Base-by-base conservation (phyloP, 2,888 invertebrate genomes). In the Dione juno region DNA sequence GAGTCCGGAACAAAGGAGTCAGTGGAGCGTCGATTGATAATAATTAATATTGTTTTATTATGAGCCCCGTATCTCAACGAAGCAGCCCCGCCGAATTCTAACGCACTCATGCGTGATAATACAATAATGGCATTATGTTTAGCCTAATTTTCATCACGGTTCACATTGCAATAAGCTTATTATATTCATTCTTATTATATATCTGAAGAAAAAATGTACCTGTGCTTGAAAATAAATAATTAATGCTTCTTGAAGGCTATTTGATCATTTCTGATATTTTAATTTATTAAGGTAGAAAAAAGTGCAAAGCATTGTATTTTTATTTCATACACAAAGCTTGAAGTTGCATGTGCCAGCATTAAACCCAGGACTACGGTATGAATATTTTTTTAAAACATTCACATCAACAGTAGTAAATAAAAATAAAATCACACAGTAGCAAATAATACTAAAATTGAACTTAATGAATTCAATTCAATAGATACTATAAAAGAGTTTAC, bases 41-140 rank as follows among this genome's bases (percentile, higher is more conserved):
- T 89, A 87, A 88, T 89, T 89, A 89, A 88, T 89, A 88, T 88
- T 89, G 88, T 88, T 88, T 88, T 88, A 88, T 88, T 88, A 88
- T 89, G 87, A 89, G 86, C 86, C 79, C 68, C 82, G 82, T 90
- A 89, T 89, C 89, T 87, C 80, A 74, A 75, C 76, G 74, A 74
- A 77, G 79, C 84, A 82, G 78, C 76, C 76, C 74, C 72, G 77
- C 78, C 78, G 77, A 82, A 86, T 83, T 80, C 82, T 78, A 75
- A 80, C 73, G 78, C 88, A 85, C 64, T 80, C 83, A 82, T 82
- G 87, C 86, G 82, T 85, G 79, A 70, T 83, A 84, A 88, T 84
- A 79, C 84, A 79, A 80, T 87, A 84, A 86, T 82, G 82, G 80
- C 84, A 83, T 85, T 87, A 82, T 84, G 83, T 83, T 88, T 85